Evolutionary conservation across 2,888 invertebrate genomes (phyloP), one percentile per base, ranked within the genome.

Genomic region (Lithophane socia): DNA sequence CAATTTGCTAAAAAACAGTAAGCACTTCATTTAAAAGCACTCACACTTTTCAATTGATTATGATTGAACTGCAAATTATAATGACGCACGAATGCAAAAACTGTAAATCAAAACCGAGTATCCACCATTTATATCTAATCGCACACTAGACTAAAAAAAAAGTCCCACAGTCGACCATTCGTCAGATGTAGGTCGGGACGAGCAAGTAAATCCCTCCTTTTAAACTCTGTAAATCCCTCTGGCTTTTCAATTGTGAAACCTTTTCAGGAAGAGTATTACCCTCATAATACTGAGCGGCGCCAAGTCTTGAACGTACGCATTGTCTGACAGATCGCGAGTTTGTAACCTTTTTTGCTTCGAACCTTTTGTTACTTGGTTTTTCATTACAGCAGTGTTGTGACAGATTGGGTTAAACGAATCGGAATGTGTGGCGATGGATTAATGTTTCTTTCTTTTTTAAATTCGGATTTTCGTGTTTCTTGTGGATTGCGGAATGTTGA

Each of bases 221-320:
- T 86, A 90, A 90, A 88, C 90, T 87, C 86, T 79, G 89, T 84
- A 91, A 91, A 91, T 90, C 89, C 90, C 87, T 75, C 79, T 79
- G 82, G 90, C 88, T 89, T 91, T 90, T 88, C 87, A 89, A 87
- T 90, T 87, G 87, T 84, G 83, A 85, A 89, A 88, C 87, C 87
- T 87, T 88, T 88, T 89, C 85, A 87, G 87, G 83, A 84, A 85
- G 78, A 80, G 87, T 86, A 86, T 90, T 89, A 89, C 86, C 77
- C 77, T 79, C 80, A 89, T 86, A 90, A 89, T 88, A 80, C 80
- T 71, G 77, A 71, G 77, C 65, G 80, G 75, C 71, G 88, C 84
- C 81, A 83, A 84, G 83, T 85, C 83, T 86, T 86, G 74, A 86
- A 82, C 89, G 80, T 76, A 78, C 77, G 81, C 76, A 85, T 87